Evolutionary conservation across 2,113 vertebrate species (phyloP), one percentile per base, ranked within the genome.

Genomic region (Clarias magur): DNA sequence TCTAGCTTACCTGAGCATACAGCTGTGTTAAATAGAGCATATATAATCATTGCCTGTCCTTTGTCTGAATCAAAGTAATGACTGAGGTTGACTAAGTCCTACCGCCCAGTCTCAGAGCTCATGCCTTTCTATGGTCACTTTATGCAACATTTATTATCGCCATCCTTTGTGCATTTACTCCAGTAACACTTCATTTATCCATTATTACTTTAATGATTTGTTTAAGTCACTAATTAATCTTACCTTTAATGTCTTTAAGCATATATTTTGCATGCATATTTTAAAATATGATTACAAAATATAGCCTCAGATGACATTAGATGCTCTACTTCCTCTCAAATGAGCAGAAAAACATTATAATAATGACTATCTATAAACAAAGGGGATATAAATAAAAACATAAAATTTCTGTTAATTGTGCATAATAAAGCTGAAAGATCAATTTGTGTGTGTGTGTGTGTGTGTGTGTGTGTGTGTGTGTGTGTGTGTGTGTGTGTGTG

Each of bases 1-100:
- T 21, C 53, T 11, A 86, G 65, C 54, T 13, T 81, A 86, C 85
- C 85, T 81, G 72, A 81, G 67, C 23, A 80, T 38, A 70, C 79
- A 70, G 63, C 85, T 81, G 78, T 72, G 85, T 80, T 68, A 86
- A 86, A 86, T 59, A 81, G 78, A 81, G 85, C 78, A 59, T 54
- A 70, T 48, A 38, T 81, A 86, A 86, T 86, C 27, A 81, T 34
- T 72, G 78, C 38, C 65, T 80, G 63, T 13, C 85, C 12, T 80
- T 80, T 86, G 60, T 86, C 76, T 86, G 76, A 86, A 57, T 30
- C 70, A 56, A 21, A 53, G 78, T 80, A 86, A 70, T 70, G 65
- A 67, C 81, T 42, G 59, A 57, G 65, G 76, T 38, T 19, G 59
- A 62, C 21, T 25, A 57, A 70, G 9, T 48, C 67, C 76, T 65